Percentiles rank a stretch among this genome's conserved stretches.
These are phyloP conservation scores for Aporophyla nigra DNA, from an alignment of 2,888 invertebrate species.

Conservation along the genomic window DNA sequence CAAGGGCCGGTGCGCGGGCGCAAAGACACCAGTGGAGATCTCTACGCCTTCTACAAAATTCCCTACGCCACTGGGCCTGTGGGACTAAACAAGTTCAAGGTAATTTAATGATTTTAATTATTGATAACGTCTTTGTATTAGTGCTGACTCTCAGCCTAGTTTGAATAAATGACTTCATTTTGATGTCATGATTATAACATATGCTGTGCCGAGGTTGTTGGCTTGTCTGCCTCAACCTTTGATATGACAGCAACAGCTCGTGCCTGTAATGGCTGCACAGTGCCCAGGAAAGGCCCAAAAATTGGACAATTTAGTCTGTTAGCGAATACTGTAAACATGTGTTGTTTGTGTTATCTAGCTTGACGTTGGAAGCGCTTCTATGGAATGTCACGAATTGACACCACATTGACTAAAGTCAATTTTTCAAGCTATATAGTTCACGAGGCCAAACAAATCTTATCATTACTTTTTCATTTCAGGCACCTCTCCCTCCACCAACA, in stretches of 20 bases:
- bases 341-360: neutral
- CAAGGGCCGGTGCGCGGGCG: conserved; percentile 74
- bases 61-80: conserved; percentile 76
- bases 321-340: too few species aligned
- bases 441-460: neutral
- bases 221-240: neutral
- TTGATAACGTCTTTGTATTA: too few species aligned
- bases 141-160: too few species aligned
- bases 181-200: neutral
- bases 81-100: conserved; percentile 74
- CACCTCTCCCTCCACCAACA: conserved; percentile 42
- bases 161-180: too few species aligned
- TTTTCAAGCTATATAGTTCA: neutral
- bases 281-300: neutral
- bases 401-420: too few species aligned
- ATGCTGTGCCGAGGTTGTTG: too few species aligned
- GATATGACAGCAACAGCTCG: neutral
- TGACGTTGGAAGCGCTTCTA: neutral
- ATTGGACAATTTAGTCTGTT: neutral
- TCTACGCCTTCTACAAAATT: conserved; percentile 74
- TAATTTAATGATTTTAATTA: conserved; percentile 25
- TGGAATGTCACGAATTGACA: neutral
- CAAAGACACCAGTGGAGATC: conserved; percentile 60
- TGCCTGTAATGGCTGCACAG: neutral
- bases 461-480: conserved; percentile 49